Conservation (phyloP, 1,140 invertebrate species). For the Acyrthosiphon pisum region DNA sequence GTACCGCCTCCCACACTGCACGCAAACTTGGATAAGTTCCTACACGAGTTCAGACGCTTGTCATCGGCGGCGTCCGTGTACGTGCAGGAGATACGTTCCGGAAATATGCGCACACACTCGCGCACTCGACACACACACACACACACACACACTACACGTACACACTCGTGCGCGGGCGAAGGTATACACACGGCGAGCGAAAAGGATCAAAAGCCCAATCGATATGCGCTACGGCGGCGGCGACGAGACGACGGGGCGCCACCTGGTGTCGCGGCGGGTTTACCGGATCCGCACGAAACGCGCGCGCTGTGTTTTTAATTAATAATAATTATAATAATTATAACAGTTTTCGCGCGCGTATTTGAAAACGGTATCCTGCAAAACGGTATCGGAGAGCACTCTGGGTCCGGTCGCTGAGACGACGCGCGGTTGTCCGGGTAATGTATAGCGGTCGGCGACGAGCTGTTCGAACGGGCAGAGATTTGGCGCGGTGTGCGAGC, state of each 20-base stretch:
- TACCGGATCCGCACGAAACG: neutral
- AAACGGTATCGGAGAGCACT: neutral
- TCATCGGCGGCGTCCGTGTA: neutral
- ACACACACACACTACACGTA: neutral
- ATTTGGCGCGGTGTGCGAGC: too few species aligned
- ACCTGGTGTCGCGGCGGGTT: neutral
- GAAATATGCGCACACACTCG: neutral
- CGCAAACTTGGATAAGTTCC: neutral
- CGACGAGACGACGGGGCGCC: neutral
- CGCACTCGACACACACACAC: neutral
- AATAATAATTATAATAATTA: neutral
- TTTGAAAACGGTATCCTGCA: neutral
- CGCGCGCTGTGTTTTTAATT: neutral
- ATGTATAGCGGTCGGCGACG: too few species aligned
- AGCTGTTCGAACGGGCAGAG: too few species aligned
- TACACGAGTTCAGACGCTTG: neutral
- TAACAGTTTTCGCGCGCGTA: neutral
- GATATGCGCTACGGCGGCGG: neutral
- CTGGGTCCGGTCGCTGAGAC: too few species aligned
- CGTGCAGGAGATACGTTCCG: neutral
- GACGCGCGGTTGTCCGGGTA: neutral
- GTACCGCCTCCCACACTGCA: neutral
- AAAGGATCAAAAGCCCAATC: constrained; percentile 51
- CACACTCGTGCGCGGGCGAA: neutral
- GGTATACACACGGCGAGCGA: neutral